phyloP scores from a whole-genome alignment of 2,888 invertebrate genomes.

The Aphidoletes aphidimyza region DNA sequence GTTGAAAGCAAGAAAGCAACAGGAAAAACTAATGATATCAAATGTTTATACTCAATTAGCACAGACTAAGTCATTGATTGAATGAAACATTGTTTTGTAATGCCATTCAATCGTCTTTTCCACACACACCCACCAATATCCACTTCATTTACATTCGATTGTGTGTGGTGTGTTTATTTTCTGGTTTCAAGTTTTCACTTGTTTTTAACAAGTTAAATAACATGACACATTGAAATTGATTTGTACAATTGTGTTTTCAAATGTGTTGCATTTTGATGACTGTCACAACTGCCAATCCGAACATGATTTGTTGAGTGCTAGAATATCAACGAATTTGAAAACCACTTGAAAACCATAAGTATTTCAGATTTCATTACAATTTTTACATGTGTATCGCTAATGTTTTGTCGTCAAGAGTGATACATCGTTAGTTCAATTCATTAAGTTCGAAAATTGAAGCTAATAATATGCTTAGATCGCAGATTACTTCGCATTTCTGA shows the following conservation, averaged over 20 bases:
- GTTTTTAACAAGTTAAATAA: not conserved
- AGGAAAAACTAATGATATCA: constrained; percentile 9
- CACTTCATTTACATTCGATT: constrained; percentile 4
- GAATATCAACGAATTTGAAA: not conserved
- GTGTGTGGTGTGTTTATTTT: not conserved
- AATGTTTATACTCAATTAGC: constrained; percentile 18
- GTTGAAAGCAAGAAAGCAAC: not conserved
- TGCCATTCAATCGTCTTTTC: not conserved
- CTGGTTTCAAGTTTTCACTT: not conserved
- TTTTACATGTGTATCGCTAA: constrained; percentile 18
- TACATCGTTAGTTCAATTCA: not conserved
- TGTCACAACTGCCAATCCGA: too few relatives aligned
- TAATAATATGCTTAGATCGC: too few relatives aligned
- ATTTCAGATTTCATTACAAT: constrained; percentile 30
- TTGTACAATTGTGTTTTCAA: too few relatives aligned
- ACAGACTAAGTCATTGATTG: not conserved
- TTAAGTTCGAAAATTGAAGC: too few relatives aligned
- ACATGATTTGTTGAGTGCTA: constrained; percentile 20
- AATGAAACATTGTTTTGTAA: not conserved
- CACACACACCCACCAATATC: too few relatives aligned
- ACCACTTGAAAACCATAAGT: constrained; percentile 24
- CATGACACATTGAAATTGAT: too few relatives aligned
- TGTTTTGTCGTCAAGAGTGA: not conserved
- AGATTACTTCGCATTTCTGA: too few relatives aligned
- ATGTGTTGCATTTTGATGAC: too few relatives aligned